phyloP scores from a whole-genome alignment of 2,113 vertebrate species.

The Herpetotheres cachinnans region DNA sequence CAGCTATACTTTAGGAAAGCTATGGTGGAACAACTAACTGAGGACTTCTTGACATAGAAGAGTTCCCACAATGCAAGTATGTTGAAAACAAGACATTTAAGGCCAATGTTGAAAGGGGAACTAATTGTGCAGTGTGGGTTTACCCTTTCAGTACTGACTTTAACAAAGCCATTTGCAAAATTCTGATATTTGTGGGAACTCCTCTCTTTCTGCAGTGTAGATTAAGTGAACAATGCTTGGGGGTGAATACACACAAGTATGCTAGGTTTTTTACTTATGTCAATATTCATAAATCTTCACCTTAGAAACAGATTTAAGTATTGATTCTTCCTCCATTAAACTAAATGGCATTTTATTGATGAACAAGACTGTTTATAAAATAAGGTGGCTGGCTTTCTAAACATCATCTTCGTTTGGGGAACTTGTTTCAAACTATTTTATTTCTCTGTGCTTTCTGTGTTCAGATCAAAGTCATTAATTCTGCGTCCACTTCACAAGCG shows the following conservation, averaged over 20 bases:
- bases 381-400: neutral
- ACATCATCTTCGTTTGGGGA: neutral
- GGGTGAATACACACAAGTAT: neutral
- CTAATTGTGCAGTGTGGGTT: neutral
- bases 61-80: neutral
- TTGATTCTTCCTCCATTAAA: neutral
- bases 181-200: neutral
- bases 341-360: neutral
- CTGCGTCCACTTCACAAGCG: neutral
- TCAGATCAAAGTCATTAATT: neutral
- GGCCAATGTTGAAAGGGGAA: neutral
- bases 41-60: neutral
- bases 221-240: neutral
- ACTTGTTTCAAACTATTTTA: neutral
- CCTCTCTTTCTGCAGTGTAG: rapidly evolving
- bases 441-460: neutral
- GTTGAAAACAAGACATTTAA: neutral
- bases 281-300: neutral
- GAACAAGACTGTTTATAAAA: neutral
- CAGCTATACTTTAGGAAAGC: neutral
- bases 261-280: neutral
- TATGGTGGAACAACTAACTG: neutral
- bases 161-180: neutral
- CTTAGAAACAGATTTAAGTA: neutral
- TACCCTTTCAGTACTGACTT: neutral